Evolutionary conservation across 2,888 invertebrate species (phyloP).

Genomic region (Tetragonula carbonaria): DNA sequence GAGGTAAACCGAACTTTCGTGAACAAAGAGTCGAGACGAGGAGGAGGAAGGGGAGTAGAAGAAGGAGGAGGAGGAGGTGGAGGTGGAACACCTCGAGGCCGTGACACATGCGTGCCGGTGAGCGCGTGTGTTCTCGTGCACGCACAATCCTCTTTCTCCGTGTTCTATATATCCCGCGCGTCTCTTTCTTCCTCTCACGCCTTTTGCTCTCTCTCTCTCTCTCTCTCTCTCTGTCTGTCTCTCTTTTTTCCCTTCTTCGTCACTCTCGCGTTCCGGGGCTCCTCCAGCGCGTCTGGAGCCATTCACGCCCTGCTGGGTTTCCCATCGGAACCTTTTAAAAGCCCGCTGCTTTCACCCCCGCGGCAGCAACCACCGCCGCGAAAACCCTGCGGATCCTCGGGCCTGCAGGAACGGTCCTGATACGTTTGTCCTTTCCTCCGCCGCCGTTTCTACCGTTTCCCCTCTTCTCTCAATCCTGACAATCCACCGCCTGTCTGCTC

Average conservation of each 20-base stretch:
- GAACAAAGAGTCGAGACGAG: constrained; percentile 69
- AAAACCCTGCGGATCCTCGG: constrained; percentile 64
- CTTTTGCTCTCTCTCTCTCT: background rate
- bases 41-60: constrained; percentile 39
- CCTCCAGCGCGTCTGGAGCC: constrained; percentile 68
- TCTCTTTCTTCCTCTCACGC: constrained; percentile 13
- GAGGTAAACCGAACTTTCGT: constrained; percentile 76
- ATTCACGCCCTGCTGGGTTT: constrained; percentile 75
- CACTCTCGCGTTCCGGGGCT: constrained; percentile 53
- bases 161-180: constrained; percentile 14
- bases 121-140: constrained; percentile 50
- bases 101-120: constrained; percentile 57
- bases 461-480: background rate
- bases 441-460: background rate
- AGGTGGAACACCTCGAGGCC: constrained; percentile 63
- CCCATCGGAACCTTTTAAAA: constrained; percentile 79
- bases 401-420: constrained; percentile 51
- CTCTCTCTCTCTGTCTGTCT: background rate
- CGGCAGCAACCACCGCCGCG: constrained; percentile 65
- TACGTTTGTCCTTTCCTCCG: constrained; percentile 10
- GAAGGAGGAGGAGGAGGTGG: constrained; percentile 40
- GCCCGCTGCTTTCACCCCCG: constrained; percentile 74
- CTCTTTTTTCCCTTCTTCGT: background rate
- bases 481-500: background rate
- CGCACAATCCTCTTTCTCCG: constrained; percentile 24